phyloP scores from a whole-genome alignment of 2,113 vertebrate genomes.

The Raphicerus campestris region DNA sequence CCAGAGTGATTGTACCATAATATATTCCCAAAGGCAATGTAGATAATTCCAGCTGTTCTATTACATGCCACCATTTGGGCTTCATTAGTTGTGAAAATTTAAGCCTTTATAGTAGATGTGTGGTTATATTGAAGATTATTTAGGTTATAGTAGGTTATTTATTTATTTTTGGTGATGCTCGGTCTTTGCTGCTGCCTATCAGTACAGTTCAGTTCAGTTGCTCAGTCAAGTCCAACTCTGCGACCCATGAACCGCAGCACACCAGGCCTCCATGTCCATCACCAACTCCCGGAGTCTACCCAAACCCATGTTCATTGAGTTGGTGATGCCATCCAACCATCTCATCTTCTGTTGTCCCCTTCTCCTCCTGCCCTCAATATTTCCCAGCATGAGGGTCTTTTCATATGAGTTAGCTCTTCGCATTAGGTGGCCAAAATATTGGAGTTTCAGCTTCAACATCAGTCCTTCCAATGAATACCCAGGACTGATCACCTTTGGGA shows the following conservation, averaged over 20 bases:
- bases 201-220: background rate
- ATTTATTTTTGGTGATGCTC: background rate
- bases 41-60: background rate
- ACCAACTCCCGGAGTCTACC: too few species aligned
- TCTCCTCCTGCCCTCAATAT: too few species aligned
- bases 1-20: background rate
- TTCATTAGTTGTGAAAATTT: background rate
- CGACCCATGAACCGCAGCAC: too few species aligned
- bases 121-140: background rate
- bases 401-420: too few species aligned
- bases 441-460: background rate
- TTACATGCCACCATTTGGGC: background rate
- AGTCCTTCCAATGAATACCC: background rate
- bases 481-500: background rate
- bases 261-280: too few species aligned
- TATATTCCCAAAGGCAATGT: background rate
- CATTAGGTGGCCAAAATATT: too few species aligned
- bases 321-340: too few species aligned
- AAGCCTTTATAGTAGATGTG: background rate
- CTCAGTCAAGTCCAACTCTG: too few species aligned
- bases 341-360: too few species aligned
- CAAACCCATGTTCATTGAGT: too few species aligned
- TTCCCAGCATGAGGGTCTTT: too few species aligned
- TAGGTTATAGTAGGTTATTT: background rate
- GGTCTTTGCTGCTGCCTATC: background rate